These are phyloP conservation scores for Oreochromis niloticus DNA, from an alignment of 2,113 vertebrate species.

Conservation along the genomic window DNA sequence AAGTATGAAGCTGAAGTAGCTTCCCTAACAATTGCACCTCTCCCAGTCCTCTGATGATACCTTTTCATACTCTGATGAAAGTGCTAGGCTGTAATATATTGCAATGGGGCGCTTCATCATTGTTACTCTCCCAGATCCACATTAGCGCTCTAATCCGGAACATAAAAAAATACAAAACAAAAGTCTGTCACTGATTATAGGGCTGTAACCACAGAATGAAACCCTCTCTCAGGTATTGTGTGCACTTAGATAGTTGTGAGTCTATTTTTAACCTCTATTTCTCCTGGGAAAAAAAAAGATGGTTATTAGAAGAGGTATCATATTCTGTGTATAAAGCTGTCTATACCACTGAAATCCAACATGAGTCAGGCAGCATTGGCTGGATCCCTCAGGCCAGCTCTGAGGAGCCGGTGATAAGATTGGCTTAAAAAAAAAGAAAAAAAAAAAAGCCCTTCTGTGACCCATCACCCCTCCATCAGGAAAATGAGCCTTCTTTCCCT, in stretches of 20 bases:
- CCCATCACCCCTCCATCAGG: background rate
- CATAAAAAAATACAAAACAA: background rate
- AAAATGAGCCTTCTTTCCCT: background rate
- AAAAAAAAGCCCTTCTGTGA: background rate
- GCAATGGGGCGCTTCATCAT: background rate
- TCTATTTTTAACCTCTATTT: conserved; percentile 10
- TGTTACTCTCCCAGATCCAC: background rate
- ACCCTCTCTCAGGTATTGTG: background rate
- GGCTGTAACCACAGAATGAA: background rate
- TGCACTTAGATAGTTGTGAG: background rate
- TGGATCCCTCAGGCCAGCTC: background rate
- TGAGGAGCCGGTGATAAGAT: background rate
- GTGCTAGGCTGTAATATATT: background rate
- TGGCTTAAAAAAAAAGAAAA: background rate
- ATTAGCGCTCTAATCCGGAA: conserved; percentile 5
- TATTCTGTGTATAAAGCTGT: background rate
- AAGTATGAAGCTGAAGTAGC: background rate
- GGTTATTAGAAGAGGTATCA: background rate
- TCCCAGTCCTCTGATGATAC: background rate
- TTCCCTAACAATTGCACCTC: background rate
- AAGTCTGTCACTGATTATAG: background rate
- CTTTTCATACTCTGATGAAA: background rate
- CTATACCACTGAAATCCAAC: background rate
- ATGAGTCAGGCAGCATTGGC: background rate
- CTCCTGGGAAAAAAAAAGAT: background rate